These are phyloP conservation scores for Hylyphantes graminicola DNA, from an alignment of 1,140 invertebrate genomes.

Conservation along the genomic window DNA sequence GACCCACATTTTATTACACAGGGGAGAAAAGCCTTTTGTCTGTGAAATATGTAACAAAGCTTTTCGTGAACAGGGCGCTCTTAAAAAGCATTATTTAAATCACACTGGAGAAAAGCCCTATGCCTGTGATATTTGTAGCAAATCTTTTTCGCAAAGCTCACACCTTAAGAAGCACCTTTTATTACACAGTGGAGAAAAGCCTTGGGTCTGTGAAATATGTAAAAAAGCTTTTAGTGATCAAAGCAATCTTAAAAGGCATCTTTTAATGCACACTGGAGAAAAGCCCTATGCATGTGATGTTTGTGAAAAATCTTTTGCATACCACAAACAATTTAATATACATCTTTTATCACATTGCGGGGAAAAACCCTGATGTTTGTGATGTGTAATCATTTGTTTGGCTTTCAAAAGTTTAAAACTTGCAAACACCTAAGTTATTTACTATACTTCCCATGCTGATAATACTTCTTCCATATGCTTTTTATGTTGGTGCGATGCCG, in stretches of 20 bases:
- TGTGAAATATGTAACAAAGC: not conserved
- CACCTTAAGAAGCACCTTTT: not conserved
- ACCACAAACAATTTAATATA: no score
- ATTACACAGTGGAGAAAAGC: not conserved
- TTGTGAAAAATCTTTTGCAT: not conserved
- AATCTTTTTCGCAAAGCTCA: no score
- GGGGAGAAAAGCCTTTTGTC: not conserved
- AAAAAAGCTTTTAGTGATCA: not conserved
- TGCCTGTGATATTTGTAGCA: not conserved
- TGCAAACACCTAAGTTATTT: no score
- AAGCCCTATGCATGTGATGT: not conserved
- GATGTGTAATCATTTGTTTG: no score
- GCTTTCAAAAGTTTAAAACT: no score
- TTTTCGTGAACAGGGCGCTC: not conserved
- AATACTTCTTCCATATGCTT: no score
- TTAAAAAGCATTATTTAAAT: not conserved
- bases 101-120: conserved; percentile 7
- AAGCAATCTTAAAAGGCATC: not conserved
- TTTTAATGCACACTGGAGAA: not conserved
- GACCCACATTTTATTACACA: not conserved
- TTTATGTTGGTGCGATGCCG: no score
- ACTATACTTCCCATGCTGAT: no score
- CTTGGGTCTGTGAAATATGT: not conserved
- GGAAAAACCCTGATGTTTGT: no score
- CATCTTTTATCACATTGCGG: no score